These are phyloP conservation scores for Scophthalmus maximus DNA, from an alignment of 2,113 vertebrate genomes.

Conservation along the genomic window DNA sequence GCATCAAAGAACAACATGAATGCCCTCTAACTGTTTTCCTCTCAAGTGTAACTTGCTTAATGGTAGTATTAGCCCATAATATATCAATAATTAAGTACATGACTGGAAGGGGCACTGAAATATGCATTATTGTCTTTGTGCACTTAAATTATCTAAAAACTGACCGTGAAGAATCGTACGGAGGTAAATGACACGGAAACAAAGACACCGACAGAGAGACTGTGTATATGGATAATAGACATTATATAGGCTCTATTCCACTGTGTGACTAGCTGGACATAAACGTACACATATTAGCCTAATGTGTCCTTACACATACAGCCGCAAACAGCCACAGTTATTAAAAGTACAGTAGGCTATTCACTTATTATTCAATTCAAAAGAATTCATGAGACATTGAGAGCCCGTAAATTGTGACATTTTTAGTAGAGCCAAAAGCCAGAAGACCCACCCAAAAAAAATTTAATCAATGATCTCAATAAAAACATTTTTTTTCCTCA, in stretches of 20 bases:
- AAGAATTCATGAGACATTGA: neutral
- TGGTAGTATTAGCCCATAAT: slow-evolving; percentile 46
- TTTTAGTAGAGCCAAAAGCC: neutral
- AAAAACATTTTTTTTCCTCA: neutral
- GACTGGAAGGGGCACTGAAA: slow-evolving; percentile 37
- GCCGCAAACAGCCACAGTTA: neutral
- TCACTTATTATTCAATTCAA: neutral
- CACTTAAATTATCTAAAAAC: slow-evolving; percentile 41
- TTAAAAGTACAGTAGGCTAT: neutral
- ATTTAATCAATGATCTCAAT: neutral
- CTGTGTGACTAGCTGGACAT: neutral
- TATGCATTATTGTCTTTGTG: slow-evolving; percentile 40
- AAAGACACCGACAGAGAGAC: neutral
- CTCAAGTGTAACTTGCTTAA: slow-evolving; percentile 33
- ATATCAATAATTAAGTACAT: slow-evolving; percentile 59
- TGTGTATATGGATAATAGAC: slow-evolving; percentile 9
- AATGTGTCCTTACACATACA: neutral
- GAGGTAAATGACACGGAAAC: slow-evolving; percentile 31
- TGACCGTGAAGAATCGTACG: neutral
- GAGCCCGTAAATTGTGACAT: neutral
- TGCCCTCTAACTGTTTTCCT: slow-evolving; percentile 59
- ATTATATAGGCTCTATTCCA: slow-evolving; percentile 31
- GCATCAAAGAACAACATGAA: slow-evolving; percentile 53
- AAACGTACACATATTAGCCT: neutral
- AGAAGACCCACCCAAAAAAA: neutral